Conservation (phyloP, 2,113 vertebrate species). For the Silurus meridionalis region DNA sequence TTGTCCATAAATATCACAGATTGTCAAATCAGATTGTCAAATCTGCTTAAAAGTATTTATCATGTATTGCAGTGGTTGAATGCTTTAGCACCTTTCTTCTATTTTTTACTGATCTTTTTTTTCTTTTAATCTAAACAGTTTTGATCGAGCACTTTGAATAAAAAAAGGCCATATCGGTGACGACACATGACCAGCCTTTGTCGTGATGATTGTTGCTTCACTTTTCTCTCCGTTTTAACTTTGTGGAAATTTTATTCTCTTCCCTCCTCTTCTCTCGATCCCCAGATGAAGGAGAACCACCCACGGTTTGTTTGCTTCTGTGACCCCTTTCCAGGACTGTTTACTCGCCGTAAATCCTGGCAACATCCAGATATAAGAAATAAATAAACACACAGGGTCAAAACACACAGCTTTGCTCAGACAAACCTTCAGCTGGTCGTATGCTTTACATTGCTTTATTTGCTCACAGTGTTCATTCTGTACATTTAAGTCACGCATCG, state of each 20-base stretch:
- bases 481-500: neutral
- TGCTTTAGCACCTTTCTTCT: neutral
- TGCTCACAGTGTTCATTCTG: neutral
- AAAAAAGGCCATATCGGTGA: slow-evolving; percentile 53
- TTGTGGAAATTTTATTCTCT: slow-evolving; percentile 41
- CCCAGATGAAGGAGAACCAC: slow-evolving; percentile 62
- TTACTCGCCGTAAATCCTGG: slow-evolving; percentile 53
- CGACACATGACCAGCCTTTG: slow-evolving; percentile 40
- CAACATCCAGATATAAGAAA: neutral
- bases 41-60: slow-evolving; percentile 27
- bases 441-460: neutral
- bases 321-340: slow-evolving; percentile 26
- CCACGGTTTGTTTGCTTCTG: slow-evolving; percentile 47
- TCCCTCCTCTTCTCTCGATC: slow-evolving; percentile 54
- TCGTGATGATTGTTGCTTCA: slow-evolving; percentile 38
- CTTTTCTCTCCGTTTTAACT: neutral
- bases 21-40: slow-evolving; percentile 56
- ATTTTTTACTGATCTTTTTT: neutral
- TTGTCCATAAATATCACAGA: slow-evolving; percentile 36
- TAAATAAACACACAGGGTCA: neutral
- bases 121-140: neutral
- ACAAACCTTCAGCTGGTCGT: neutral
- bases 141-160: slow-evolving; percentile 39
- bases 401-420: neutral
- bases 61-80: slow-evolving; percentile 44